Base-by-base conservation (phyloP, 1,140 invertebrate genomes). In the Cydia amplana region DNA sequence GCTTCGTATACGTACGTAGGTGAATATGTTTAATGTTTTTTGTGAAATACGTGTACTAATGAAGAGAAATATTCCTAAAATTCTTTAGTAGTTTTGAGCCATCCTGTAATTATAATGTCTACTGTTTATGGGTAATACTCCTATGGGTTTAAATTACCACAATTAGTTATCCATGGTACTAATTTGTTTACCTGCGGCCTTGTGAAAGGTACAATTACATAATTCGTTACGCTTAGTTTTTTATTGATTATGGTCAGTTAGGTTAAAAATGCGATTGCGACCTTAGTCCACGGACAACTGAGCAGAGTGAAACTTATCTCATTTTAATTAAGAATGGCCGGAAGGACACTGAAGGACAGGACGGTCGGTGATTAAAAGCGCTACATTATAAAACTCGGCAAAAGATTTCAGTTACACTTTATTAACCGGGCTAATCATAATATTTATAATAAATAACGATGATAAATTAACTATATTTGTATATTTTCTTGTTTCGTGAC, bases 241-340 rank as follows among this genome's bases (percentile, higher is more conserved):
- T 36, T 67, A 36, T 28, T 64, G 60, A 60, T 64, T 70, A 70
- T 43, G 65, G 65, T 70, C 65, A 40, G 28, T 20, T 70, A 70
- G 28, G 65, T 1, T 40, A 40, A 36, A 40, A 70, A 67, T 32
- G 60, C 20, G 25, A 28, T 65, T 36, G 64, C 32, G n/a, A 70
- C 65, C 65, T 70, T 70, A 60, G 1, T 20, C 32, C 28, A 70
- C 32, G 65, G 65, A 70, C 32, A 28, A 36, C 16, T 36, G 32
- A 20, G 28, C 32, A 9, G 65, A 10, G 16, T 16, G 32, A 70
- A 12, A 18, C 28, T 40, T 40, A 10, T 40, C 36, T 40, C 9
- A 40, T 40, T 40, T 67, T 64, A 64, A 64, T 25, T 67, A 36
- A 67, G 28, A 32, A 67, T 32, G n/a, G 28, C 25, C 28, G 63